Evolutionary conservation across 2,113 vertebrate species (phyloP).

Genomic region (Xenotilapia longispinis): DNA sequence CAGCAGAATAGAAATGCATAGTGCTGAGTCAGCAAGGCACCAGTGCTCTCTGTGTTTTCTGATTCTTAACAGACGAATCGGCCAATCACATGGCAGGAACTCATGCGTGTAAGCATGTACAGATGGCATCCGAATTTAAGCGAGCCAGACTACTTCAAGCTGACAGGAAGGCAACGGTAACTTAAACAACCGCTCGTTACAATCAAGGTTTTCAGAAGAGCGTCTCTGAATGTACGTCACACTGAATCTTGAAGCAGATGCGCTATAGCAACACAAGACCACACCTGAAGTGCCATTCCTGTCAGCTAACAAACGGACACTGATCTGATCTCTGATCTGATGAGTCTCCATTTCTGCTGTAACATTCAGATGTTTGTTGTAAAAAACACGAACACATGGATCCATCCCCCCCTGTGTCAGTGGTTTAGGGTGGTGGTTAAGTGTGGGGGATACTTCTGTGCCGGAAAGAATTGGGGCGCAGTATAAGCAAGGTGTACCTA

Average conservation of each 20-base stretch:
- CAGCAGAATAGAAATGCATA: neutral
- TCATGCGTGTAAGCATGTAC: neutral
- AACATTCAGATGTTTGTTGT: neutral
- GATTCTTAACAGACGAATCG: neutral
- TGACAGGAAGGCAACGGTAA: neutral
- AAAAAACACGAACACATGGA: neutral
- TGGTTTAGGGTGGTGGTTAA: neutral
- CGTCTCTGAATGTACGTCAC: neutral
- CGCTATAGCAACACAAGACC: neutral
- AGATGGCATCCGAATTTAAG: neutral
- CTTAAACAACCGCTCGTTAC: neutral
- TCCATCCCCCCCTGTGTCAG: neutral
- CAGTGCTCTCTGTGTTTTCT: neutral
- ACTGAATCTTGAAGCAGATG: neutral
- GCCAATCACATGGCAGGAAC: neutral
- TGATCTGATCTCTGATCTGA: neutral
- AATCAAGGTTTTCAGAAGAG: neutral
- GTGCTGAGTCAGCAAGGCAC: neutral
- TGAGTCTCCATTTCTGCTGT: neutral
- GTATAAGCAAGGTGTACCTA: neutral
- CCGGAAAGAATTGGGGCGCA: accelerated
- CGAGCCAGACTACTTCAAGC: neutral
- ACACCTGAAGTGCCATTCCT: neutral
- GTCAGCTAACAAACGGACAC: neutral
- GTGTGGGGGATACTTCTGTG: neutral